phyloP scores from a whole-genome alignment of 1,140 invertebrate genomes.

The Mamestra configurata region DNA sequence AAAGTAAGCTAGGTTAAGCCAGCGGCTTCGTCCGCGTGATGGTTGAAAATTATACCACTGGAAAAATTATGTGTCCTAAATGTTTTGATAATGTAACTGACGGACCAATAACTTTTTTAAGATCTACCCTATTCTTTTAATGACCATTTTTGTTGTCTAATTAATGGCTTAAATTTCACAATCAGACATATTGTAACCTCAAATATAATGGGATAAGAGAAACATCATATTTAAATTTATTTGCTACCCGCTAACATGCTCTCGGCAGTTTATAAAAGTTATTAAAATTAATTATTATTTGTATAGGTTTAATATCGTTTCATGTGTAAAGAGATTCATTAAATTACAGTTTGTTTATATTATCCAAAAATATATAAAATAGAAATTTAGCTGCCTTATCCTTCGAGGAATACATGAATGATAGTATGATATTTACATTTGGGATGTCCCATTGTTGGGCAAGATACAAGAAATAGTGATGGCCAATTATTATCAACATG shows the following conservation, averaged over 20 bases:
- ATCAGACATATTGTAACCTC: too few relatives aligned
- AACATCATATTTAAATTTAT: not conserved
- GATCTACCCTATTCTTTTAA: too few relatives aligned
- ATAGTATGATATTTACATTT: not conserved
- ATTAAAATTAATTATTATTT: not conserved
- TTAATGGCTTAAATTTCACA: not conserved
- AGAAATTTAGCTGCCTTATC: too few relatives aligned
- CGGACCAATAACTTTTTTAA: too few relatives aligned
- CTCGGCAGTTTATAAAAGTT: not conserved
- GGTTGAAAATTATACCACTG: too few relatives aligned
- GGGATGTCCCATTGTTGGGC: too few relatives aligned
- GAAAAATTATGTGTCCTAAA: too few relatives aligned
- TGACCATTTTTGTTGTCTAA: not conserved
- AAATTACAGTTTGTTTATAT: not conserved
- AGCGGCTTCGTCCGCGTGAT: too few relatives aligned
- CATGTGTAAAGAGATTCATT: not conserved
- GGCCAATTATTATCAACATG: not conserved
- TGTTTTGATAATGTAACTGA: too few relatives aligned
- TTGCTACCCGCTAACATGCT: not conserved
- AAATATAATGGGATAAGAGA: too few relatives aligned
- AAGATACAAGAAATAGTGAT: not conserved
- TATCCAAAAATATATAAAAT: constrained; percentile 6
- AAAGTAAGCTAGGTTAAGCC: too few relatives aligned
- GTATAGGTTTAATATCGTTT: not conserved
- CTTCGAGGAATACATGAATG: too few relatives aligned